Conservation (phyloP, 2,797 vertebrate species). For the Helostoma temminkii region DNA sequence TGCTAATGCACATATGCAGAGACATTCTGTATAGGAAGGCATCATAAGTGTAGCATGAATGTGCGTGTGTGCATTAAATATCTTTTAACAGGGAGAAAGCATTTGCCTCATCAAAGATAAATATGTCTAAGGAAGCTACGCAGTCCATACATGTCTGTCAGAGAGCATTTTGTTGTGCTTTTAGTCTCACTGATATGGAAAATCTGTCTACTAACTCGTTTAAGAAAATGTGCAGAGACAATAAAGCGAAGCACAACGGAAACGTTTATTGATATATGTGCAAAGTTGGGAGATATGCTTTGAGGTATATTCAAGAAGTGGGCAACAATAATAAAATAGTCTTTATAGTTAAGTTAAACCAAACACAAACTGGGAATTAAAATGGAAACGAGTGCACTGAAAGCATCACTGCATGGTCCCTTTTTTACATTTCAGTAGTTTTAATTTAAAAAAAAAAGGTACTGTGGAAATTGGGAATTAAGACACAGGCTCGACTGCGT, state of each 20-base stretch:
- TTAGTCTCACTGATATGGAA: conserved; percentile 41
- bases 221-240: conserved; percentile 57
- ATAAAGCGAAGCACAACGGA: conserved; percentile 57
- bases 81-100: conserved; percentile 41
- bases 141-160: conserved; percentile 49
- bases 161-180: conserved; percentile 28
- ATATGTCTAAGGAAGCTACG: conserved; percentile 46
- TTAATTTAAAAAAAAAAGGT: conserved; percentile 10
- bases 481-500: conserved; percentile 11
- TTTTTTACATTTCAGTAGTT: conserved; percentile 23
- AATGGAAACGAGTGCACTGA: conserved; percentile 4
- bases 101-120: conserved; percentile 68
- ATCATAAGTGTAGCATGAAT: conserved; percentile 42
- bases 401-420: conserved; percentile 42
- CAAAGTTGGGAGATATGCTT: conserved; percentile 50
- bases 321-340: conserved; percentile 43
- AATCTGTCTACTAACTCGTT: conserved; percentile 44
- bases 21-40: conserved; percentile 1
- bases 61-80: conserved; percentile 51
- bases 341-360: conserved; percentile 43
- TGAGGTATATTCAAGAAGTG: conserved; percentile 43
- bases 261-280: conserved; percentile 74
- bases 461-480: conserved; percentile 7
- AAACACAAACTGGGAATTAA: conserved; percentile 40
- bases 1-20: conserved; percentile 52